These are phyloP conservation scores for Megalops atlanticus DNA, from an alignment of 2,113 vertebrate genomes.

Conservation along the genomic window DNA sequence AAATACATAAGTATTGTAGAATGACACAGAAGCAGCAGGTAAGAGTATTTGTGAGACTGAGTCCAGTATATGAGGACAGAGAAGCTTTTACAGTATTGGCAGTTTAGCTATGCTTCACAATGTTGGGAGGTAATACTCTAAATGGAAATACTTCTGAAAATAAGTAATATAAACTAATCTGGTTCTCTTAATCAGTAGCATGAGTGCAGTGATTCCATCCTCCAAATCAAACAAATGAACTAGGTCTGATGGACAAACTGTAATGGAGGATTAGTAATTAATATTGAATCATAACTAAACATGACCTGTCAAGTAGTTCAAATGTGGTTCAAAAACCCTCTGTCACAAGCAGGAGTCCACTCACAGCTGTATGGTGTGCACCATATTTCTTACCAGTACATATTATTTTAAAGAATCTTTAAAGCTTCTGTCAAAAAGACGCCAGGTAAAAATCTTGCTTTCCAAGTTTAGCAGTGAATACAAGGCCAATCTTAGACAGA, in stretches of 20 bases:
- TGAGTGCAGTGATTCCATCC: background rate
- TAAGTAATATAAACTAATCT: background rate
- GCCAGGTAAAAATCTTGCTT: background rate
- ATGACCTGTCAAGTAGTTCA: too few species aligned
- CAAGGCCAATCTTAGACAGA: background rate
- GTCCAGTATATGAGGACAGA: background rate
- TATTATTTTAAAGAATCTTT: too few species aligned
- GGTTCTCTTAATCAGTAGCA: background rate
- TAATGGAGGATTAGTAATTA: too few species aligned
- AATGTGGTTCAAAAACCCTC: too few species aligned
- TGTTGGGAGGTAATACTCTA: slow-evolving; percentile 39
- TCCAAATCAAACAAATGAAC: background rate
- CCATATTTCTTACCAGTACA: too few species aligned
- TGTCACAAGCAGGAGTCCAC: too few species aligned
- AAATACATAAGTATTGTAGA: background rate
- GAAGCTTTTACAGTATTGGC: background rate
- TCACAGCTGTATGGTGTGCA: too few species aligned
- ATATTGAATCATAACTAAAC: too few species aligned
- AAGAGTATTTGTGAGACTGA: slow-evolving; percentile 6
- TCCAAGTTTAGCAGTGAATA: background rate
- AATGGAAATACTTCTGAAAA: background rate
- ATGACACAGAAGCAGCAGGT: background rate
- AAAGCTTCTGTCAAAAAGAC: too few species aligned
- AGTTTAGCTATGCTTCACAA: slow-evolving; percentile 21
- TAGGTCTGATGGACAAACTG: too few species aligned